These are phyloP conservation scores for Marasmarcha lunaedactyla DNA, from an alignment of 2,888 invertebrate genomes.

Conservation along the genomic window DNA sequence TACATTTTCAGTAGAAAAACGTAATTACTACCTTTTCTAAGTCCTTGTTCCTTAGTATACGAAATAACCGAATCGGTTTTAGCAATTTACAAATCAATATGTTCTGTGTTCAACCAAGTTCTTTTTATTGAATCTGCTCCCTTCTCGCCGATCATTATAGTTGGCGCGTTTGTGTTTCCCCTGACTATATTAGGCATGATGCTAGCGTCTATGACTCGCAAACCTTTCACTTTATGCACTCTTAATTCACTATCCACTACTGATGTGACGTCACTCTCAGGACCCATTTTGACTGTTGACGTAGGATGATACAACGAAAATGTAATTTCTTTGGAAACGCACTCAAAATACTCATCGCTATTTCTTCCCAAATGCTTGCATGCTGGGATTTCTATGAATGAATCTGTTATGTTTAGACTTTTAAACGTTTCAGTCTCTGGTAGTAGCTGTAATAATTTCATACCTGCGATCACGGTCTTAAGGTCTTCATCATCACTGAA, in stretches of 20 bases:
- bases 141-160: constrained; percentile 76
- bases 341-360: constrained; percentile 32
- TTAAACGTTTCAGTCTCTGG: constrained; percentile 33
- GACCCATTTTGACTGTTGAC: constrained; percentile 75
- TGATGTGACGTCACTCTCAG: constrained; percentile 38
- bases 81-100: constrained; percentile 30
- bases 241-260: constrained; percentile 70
- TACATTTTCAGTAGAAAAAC: no score
- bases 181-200: constrained; percentile 74
- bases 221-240: constrained; percentile 57
- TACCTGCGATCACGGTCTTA: constrained; percentile 26
- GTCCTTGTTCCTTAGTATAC: no score
- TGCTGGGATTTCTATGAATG: constrained; percentile 35
- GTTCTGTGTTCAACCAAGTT: constrained; percentile 43
- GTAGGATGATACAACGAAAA: constrained; percentile 77
- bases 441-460: constrained; percentile 27
- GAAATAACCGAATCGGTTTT: no score
- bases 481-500: constrained; percentile 68
- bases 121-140: constrained; percentile 73
- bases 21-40: no score
- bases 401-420: constrained; percentile 25
- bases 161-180: constrained; percentile 73
- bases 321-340: constrained; percentile 32
- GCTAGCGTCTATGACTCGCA: constrained; percentile 75
- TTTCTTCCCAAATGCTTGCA: constrained; percentile 27